phyloP scores from a whole-genome alignment of 2,113 vertebrate genomes.

The Mobula hypostoma region DNA sequence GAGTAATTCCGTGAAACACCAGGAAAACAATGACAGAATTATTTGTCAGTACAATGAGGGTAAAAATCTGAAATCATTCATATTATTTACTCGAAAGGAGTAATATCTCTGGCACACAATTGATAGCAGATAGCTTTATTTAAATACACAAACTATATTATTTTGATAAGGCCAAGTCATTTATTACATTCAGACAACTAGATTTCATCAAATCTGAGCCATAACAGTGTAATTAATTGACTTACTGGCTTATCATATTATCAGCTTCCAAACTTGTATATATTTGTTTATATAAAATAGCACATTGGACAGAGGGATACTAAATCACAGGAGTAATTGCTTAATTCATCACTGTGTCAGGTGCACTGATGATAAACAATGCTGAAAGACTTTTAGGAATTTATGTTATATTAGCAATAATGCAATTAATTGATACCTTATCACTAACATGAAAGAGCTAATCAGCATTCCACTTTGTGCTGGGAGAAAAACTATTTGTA shows the following conservation, averaged over 20 bases:
- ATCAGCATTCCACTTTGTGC: background rate
- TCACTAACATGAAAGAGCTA: background rate
- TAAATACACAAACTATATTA: background rate
- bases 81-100: no score
- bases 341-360: slow-evolving; percentile 33
- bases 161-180: background rate
- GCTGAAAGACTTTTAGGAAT: background rate
- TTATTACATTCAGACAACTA: background rate
- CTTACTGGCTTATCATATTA: background rate
- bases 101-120: background rate
- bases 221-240: slow-evolving; percentile 1
- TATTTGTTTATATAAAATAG: slow-evolving; percentile 13
- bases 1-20: no score
- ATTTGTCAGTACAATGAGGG: background rate
- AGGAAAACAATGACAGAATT: no score
- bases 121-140: background rate
- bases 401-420: slow-evolving; percentile 27
- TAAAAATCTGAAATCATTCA: background rate
- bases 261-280: background rate
- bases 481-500: background rate
- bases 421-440: slow-evolving; percentile 2
- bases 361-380: slow-evolving; percentile 29
- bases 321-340: slow-evolving; percentile 14
- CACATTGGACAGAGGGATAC: background rate
- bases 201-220: slow-evolving; percentile 16